A percentile compares a stretch with the other conserved stretches of the same genome.
Evolutionary conservation across 2,888 invertebrate species (phyloP).

Genomic region (Griposia aprilina): DNA sequence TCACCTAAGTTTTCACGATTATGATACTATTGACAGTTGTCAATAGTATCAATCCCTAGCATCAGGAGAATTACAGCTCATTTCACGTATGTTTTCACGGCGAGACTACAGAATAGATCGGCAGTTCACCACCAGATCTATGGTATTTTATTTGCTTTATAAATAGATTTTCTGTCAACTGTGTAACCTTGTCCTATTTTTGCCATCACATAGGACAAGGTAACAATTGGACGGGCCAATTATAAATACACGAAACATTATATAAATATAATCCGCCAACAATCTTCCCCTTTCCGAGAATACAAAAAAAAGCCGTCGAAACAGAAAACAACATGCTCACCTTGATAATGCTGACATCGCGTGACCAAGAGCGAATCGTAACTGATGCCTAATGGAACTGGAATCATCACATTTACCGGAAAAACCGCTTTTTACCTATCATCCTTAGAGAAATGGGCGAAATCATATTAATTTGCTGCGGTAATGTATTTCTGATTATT

Average conservation of each 20-base stretch:
- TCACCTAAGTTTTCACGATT: too few relatives aligned
- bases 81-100: not conserved
- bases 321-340: slow-evolving; percentile 75
- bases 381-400: slow-evolving; percentile 88
- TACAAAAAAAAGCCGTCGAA: slow-evolving; percentile 55
- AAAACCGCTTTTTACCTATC: slow-evolving; percentile 84
- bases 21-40: too few relatives aligned
- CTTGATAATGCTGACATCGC: slow-evolving; percentile 87
- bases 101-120: not conserved
- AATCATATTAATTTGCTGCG: slow-evolving; percentile 78
- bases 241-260: slow-evolving; percentile 16
- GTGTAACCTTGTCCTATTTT: not conserved
- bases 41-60: not conserved
- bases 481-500: slow-evolving; percentile 83
- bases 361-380: slow-evolving; percentile 87
- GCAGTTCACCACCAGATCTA: not conserved
- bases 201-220: not conserved
- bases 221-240: not conserved
- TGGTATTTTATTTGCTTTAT: too few relatives aligned
- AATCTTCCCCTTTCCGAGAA: slow-evolving; percentile 39
- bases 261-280: slow-evolving; percentile 31
- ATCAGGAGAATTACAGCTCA: not conserved
- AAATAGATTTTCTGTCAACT: too few relatives aligned
- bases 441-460: slow-evolving; percentile 80
- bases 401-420: slow-evolving; percentile 87